phyloP scores from a whole-genome alignment of 2,113 vertebrate species.

The Laterallus jamaicensis region DNA sequence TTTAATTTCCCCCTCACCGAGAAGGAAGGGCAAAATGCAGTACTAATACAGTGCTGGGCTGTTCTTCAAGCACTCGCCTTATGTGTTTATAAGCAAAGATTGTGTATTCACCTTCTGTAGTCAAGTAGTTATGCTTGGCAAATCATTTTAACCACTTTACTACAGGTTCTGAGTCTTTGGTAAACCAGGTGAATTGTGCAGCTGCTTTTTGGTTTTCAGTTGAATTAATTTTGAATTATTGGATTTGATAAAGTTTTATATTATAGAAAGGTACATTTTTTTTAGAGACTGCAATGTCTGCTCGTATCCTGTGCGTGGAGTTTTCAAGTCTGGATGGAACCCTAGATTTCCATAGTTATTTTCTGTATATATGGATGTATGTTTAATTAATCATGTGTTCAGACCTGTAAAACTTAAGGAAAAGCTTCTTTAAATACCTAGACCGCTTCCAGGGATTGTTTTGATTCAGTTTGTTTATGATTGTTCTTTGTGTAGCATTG shows the following conservation, averaged over 20 bases:
- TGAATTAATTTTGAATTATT: not conserved
- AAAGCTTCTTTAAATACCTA: not conserved
- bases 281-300: not conserved
- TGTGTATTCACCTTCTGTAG: not conserved
- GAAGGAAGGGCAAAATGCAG: not conserved
- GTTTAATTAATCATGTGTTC: not conserved
- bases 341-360: not conserved
- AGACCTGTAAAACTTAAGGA: not conserved
- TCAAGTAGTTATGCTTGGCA: not conserved
- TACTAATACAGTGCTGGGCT: not conserved
- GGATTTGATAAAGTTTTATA: not conserved
- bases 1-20: not conserved
- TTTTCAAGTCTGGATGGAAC: not conserved
- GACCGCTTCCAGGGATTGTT: not conserved
- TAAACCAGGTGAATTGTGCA: not conserved
- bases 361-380: not conserved
- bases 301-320: not conserved
- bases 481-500: not conserved
- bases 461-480: not conserved
- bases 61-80: not conserved
- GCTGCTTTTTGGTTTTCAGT: not conserved
- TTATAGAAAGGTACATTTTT: not conserved
- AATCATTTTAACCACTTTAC: not conserved
- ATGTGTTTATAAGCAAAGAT: not conserved
- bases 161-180: not conserved